Conservation (phyloP, 2,797 vertebrate species). For the Phylloscopus collybita region DNA sequence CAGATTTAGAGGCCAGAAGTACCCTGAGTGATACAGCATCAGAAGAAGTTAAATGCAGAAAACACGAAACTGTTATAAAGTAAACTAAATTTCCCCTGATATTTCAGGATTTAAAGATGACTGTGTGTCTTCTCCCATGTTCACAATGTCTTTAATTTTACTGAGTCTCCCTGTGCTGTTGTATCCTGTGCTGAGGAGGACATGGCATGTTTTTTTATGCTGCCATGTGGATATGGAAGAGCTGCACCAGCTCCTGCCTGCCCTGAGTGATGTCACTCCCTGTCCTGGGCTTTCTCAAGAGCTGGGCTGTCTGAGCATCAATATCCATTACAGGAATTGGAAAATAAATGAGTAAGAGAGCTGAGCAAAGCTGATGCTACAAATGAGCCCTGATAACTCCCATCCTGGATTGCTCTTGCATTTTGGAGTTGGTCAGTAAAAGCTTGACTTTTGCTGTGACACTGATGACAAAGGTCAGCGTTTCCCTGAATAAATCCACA, state of each 20-base stretch:
- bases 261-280: neutral
- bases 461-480: fast-evolving
- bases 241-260: neutral
- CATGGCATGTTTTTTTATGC: neutral
- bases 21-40: neutral
- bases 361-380: neutral
- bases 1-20: neutral
- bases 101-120: neutral
- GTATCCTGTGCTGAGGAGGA: neutral
- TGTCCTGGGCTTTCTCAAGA: neutral
- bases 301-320: neutral
- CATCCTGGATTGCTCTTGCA: neutral
- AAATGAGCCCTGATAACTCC: neutral
- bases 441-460: neutral
- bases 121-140: neutral
- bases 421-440: neutral
- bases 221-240: neutral
- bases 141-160: neutral
- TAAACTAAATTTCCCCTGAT: neutral
- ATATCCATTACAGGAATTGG: neutral
- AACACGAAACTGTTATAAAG: neutral
- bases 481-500: neutral
- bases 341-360: neutral
- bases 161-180: neutral
- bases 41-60: neutral